Conservation (phyloP, 2,113 vertebrate species). For the Odontophorus gujanensis region DNA sequence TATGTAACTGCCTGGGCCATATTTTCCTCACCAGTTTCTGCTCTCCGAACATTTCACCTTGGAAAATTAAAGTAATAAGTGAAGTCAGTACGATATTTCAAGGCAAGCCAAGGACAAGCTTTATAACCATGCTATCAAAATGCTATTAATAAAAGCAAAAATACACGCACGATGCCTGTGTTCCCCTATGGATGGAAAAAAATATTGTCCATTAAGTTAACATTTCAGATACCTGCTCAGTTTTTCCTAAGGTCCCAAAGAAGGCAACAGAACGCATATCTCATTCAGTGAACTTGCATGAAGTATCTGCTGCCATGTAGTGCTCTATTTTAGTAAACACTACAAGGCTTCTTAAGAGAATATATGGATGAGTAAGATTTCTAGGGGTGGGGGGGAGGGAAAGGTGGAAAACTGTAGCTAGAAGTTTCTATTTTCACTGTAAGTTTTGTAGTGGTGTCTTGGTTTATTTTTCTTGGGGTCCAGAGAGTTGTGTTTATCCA, state of each 20-base stretch:
- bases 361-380: neutral
- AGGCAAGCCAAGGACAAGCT: constrained; percentile 63
- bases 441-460: neutral
- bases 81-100: constrained; percentile 57
- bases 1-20: neutral
- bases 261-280: constrained; percentile 15
- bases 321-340: neutral
- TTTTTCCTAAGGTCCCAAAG: constrained; percentile 28
- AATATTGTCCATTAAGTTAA: constrained; percentile 54
- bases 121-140: constrained; percentile 66
- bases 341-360: neutral
- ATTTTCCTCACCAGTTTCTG: constrained; percentile 42
- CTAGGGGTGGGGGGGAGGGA: too few species aligned
- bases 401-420: neutral
- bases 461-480: neutral
- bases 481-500: neutral
- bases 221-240: constrained; percentile 37
- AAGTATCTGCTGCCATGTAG: neutral
- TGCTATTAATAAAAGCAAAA: constrained; percentile 69
- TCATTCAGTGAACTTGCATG: constrained; percentile 13
- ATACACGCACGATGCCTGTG: neutral
- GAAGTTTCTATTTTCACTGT: neutral
- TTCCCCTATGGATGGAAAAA: constrained; percentile 52
- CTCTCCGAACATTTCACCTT: constrained; percentile 31
- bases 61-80: constrained; percentile 71